Percentiles rank a stretch among this genome's conserved stretches.
Conservation (phyloP, 2,113 vertebrate genomes). For the Gopherus flavomarginatus region DNA sequence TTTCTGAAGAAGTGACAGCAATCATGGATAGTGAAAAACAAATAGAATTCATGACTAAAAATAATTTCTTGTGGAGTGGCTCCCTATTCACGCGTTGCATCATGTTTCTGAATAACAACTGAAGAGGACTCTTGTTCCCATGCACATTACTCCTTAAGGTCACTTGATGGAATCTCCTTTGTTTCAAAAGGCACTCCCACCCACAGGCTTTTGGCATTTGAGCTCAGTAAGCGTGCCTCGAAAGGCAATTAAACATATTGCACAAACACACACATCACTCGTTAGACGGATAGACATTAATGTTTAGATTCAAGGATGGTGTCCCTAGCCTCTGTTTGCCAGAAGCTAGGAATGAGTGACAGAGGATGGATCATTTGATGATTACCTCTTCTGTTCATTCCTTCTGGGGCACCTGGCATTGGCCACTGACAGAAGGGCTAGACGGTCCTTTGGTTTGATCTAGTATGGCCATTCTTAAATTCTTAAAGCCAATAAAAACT, state of each 20-base stretch:
- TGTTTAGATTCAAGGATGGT: neutral
- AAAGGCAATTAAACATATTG: neutral
- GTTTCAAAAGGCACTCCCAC: neutral
- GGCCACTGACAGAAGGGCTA: too few species aligned
- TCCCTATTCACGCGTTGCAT: neutral
- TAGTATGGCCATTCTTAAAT: too few species aligned
- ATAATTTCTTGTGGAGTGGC: neutral
- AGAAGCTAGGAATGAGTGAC: too few species aligned
- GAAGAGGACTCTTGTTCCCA: neutral
- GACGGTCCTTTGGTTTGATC: too few species aligned
- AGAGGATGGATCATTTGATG: too few species aligned
- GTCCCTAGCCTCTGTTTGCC: too few species aligned
- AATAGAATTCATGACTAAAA: neutral
- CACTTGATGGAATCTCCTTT: too few species aligned
- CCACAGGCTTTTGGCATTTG: neutral
- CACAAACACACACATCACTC: neutral
- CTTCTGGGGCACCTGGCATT: too few species aligned
- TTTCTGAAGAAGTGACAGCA: neutral
- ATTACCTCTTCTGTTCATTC: too few species aligned
- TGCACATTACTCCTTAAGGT: neutral
- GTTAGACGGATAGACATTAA: neutral
- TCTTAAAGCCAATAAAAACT: constrained; percentile 39
- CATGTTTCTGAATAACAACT: neutral
- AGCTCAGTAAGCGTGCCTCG: neutral
- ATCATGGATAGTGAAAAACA: neutral